phyloP scores from a whole-genome alignment of 2,797 vertebrate genomes.

The Poeciliopsis presidionis region DNA sequence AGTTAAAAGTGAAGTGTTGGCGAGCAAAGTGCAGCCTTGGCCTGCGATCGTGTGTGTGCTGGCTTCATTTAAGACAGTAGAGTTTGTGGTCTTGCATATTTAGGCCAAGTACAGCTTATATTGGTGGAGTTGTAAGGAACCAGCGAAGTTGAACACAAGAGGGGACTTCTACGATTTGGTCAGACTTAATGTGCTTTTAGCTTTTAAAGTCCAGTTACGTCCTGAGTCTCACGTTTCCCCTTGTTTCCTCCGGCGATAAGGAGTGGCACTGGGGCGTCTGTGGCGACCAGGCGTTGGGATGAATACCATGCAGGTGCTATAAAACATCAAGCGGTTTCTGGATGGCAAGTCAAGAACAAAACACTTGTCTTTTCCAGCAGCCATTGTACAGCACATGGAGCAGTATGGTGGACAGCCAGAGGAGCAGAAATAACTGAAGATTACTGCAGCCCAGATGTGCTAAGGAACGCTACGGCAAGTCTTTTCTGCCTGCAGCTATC shows the following conservation, averaged over 20 bases:
- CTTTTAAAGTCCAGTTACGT: too few species aligned
- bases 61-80: slow-evolving; percentile 46
- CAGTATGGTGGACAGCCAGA: too few species aligned
- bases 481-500: too few species aligned
- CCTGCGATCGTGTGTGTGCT: slow-evolving; percentile 38
- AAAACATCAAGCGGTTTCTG: too few species aligned
- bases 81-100: slow-evolving; percentile 46
- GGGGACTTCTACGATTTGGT: slow-evolving; percentile 27
- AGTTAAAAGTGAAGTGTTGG: slow-evolving; percentile 47
- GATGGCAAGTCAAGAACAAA: too few species aligned
- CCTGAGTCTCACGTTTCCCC: slow-evolving; percentile 7
- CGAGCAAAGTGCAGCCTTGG: slow-evolving; percentile 45
- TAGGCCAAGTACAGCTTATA: slow-evolving; percentile 52
- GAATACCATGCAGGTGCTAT: slow-evolving; percentile 81
- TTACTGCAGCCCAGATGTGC: too few species aligned
- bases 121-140: slow-evolving; percentile 57
- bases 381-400: too few species aligned
- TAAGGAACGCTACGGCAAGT: too few species aligned
- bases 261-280: slow-evolving; percentile 85
- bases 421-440: too few species aligned
- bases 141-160: slow-evolving; percentile 49
- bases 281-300: slow-evolving; percentile 91
- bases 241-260: slow-evolving; percentile 80
- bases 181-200: slow-evolving; percentile 40
- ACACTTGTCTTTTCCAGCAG: too few species aligned